A percentile compares a stretch with the other conserved stretches of the same genome.
Conservation (phyloP, 2,113 vertebrate species). For the Sceloporus undulatus region DNA sequence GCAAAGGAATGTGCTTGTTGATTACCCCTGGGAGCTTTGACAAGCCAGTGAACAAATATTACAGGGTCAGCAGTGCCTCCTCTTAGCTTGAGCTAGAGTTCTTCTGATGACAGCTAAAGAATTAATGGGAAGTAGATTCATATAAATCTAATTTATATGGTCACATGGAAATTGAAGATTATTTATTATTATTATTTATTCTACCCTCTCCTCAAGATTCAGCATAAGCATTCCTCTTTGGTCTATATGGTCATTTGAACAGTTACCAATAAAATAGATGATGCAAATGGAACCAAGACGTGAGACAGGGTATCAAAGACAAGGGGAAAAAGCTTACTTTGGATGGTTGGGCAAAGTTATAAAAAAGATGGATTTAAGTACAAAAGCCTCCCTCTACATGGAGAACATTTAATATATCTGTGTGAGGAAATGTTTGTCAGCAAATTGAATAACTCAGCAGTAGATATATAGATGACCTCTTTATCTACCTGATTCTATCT, state of each 20-base stretch:
- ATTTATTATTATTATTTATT: neutral
- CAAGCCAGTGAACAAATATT: conserved; percentile 37
- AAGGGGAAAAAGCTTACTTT: neutral
- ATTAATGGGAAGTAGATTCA: conserved; percentile 22
- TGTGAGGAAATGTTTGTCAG: too few species aligned
- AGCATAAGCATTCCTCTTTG: neutral
- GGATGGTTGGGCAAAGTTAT: too few species aligned
- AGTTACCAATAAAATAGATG: neutral
- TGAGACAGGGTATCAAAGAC: neutral
- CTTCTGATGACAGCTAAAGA: conserved; percentile 52
- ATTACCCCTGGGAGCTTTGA: conserved; percentile 45
- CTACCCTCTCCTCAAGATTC: neutral
- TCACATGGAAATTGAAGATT: neutral
- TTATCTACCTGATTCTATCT: too few species aligned
- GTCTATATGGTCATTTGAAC: neutral
- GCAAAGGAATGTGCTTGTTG: conserved; percentile 49
- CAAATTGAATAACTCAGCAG: neutral
- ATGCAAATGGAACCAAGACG: neutral
- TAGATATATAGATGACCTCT: neutral
- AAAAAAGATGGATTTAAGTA: neutral
- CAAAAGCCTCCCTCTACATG: neutral
- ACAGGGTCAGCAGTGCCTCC: conserved; percentile 39
- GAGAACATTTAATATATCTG: neutral
- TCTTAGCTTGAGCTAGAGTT: conserved; percentile 37
- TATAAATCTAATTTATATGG: neutral